These are phyloP conservation scores for Neolamprologus sp. DNA, from an alignment of 2,113 vertebrate genomes.

Conservation along the genomic window DNA sequence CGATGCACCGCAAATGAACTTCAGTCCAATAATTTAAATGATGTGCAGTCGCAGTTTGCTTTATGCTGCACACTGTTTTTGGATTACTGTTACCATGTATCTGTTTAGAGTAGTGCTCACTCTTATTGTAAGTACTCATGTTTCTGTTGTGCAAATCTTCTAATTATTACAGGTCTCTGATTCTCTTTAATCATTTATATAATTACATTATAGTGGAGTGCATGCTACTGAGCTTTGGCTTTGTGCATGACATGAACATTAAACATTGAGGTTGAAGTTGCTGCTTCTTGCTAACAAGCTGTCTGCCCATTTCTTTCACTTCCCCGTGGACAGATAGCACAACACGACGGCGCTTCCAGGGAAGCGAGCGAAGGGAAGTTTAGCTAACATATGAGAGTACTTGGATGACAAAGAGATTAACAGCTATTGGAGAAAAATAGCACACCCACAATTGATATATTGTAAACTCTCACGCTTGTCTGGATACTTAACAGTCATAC, in stretches of 20 bases:
- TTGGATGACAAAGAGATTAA: not conserved
- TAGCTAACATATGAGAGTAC: not conserved
- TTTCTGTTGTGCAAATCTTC: not conserved
- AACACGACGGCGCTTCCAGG: not conserved
- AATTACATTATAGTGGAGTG: not conserved
- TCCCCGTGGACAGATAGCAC: not conserved
- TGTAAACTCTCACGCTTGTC: not conserved
- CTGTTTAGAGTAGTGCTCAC: not conserved
- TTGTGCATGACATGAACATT: not conserved
- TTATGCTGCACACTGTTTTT: not conserved
- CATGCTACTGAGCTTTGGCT: not conserved
- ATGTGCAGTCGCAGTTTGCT: not conserved
- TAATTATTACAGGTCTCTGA: not conserved
- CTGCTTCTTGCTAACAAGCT: not conserved
- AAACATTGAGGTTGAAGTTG: not conserved
- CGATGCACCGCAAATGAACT: rapidly evolving
- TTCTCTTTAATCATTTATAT: not conserved
- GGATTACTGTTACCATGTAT: not conserved
- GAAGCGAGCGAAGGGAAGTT: not conserved
- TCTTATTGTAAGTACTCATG: not conserved
- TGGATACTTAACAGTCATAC: not conserved
- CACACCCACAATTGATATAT: not conserved
- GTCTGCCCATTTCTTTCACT: not conserved
- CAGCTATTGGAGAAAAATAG: not conserved
- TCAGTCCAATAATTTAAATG: not conserved